phyloP scores from a whole-genome alignment of 2,113 vertebrate genomes.

The Onychostoma macrolepis region DNA sequence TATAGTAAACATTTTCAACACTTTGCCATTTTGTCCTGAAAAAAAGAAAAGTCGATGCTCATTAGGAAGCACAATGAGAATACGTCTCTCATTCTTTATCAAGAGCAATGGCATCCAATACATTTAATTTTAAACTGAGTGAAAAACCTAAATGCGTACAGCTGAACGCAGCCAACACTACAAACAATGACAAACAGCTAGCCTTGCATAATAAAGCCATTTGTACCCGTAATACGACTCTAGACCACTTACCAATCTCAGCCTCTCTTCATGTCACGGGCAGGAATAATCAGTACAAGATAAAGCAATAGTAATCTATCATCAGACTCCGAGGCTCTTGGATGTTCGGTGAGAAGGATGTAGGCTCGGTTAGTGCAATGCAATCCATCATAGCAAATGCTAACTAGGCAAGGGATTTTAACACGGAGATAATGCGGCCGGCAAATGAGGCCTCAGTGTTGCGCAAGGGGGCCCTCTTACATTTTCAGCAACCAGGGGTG shows the following conservation, averaged over 20 bases:
- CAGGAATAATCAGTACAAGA: conserved; percentile 70
- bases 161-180: conserved; percentile 17
- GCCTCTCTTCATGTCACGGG: conserved; percentile 49
- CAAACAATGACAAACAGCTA: conserved; percentile 47
- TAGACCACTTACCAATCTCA: conserved; percentile 53
- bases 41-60: neutral
- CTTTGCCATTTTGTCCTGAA: neutral
- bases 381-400: conserved; percentile 74
- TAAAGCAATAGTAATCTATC: conserved; percentile 70
- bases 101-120: neutral
- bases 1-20: conserved; percentile 15
- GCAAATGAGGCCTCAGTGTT: conserved; percentile 53
- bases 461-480: conserved; percentile 29
- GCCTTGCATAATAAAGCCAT: conserved; percentile 59
- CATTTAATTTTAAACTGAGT: conserved; percentile 2
- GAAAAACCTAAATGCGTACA: neutral
- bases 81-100: neutral
- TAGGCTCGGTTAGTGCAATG: conserved; percentile 49
- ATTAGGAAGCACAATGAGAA: neutral
- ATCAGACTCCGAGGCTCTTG: conserved; percentile 52
- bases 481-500: conserved; percentile 58
- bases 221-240: conserved; percentile 54
- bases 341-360: conserved; percentile 56
- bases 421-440: conserved; percentile 66
- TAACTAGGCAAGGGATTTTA: conserved; percentile 68